Evolutionary conservation across 2,797 vertebrate species (phyloP).

Genomic region (Pseudochaenichthys georgianus): DNA sequence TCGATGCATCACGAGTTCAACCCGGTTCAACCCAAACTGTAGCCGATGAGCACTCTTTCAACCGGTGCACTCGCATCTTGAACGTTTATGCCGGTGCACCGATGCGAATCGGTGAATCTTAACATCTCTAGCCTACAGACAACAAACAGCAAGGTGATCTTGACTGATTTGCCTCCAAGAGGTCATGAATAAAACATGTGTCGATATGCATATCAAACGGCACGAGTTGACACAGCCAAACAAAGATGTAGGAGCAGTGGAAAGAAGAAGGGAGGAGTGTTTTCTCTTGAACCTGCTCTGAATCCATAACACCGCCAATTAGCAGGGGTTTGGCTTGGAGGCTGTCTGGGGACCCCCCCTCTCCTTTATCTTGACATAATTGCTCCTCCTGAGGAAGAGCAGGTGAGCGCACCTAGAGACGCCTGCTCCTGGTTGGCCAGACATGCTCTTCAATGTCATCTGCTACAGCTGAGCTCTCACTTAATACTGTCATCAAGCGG

Average conservation of each 20-base stretch:
- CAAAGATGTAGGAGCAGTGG: constrained; percentile 65
- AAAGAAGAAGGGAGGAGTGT: constrained; percentile 54
- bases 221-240: constrained; percentile 80
- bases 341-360: constrained; percentile 73
- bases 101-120: too few species aligned
- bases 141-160: constrained; percentile 68
- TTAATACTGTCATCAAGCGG: constrained; percentile 79
- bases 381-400: constrained; percentile 86
- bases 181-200: constrained; percentile 86
- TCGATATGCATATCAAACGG: constrained; percentile 83
- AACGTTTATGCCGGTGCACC: too few species aligned
- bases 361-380: constrained; percentile 84
- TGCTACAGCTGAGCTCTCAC: constrained; percentile 70
- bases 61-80: too few species aligned
- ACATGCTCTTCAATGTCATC: constrained; percentile 74
- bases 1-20: too few species aligned
- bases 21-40: too few species aligned
- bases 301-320: constrained; percentile 83
- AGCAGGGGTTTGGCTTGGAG: constrained; percentile 75
- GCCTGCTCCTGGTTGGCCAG: constrained; percentile 70
- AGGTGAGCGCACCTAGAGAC: constrained; percentile 81
- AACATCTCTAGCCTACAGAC: constrained; percentile 54
- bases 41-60: too few species aligned
- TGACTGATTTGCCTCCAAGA: constrained; percentile 66
- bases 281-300: constrained; percentile 69